Evolutionary conservation across 2,888 invertebrate species (phyloP), one percentile per base, ranked within the genome.

Genomic region (Caenorhabditis sp.): DNA sequence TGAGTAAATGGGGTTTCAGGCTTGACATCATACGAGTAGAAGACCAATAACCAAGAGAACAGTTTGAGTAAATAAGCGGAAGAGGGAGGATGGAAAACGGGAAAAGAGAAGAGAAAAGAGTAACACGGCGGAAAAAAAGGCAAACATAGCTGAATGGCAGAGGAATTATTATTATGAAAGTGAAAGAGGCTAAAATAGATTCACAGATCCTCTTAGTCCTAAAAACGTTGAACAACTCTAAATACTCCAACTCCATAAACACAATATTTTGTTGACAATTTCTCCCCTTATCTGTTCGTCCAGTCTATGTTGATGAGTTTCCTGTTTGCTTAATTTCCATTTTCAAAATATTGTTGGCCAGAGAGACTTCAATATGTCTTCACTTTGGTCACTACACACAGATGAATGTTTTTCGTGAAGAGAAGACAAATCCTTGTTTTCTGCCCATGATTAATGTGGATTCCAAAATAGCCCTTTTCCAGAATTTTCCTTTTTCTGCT

Each of bases 1-100:
- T 38, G 31, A 47, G 38, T 7, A 49, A 3, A 8, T 51, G 16
- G 54, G 41, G 19, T 63, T 63, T 63, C 59, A 28, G 31, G 44
- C 38, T 77, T 51, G 28, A 69, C 51, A 68, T 58, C 63, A 58
- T 64, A 35, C 16, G 22, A 41, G 56, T 44, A 75, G 56, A 49
- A 24, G 63, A 61, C 54, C 54, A 63, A 69, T 49, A 38, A 70
- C n/a, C 63, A 69, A 58, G 28, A 76, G 35, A 66, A 41, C 66
- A 64, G 56, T 75, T 63, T 66, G 75, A 75, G 75, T 75, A 75
- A 75, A 75, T 47, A 75, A 31, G 35, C 54, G 68, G 24, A 54
- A 68, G 68, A 54, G 51, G 14, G 31, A 8, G 58, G 56, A 63
- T n/a, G n/a, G n/a, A 44, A 49, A 70, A 22, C 28, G 44, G 64